phyloP scores from a whole-genome alignment of 2,888 invertebrate species.

The Furcula furcula region DNA sequence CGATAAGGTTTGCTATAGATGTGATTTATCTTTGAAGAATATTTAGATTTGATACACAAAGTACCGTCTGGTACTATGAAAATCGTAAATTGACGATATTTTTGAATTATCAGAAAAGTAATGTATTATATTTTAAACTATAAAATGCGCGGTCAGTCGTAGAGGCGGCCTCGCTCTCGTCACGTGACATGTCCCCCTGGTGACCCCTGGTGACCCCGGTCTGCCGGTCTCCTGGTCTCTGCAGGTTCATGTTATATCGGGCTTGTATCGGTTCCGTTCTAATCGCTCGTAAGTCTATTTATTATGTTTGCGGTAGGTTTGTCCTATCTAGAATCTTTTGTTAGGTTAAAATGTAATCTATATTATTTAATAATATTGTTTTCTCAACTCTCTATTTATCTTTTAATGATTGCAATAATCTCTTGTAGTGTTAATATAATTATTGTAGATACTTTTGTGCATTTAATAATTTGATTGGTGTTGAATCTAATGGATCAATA shows the following conservation, averaged over 20 bases:
- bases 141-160: too few species aligned
- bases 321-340: slow-evolving; percentile 20
- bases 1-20: slow-evolving; percentile 40
- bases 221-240: too few species aligned
- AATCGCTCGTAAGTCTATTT: slow-evolving; percentile 31
- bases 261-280: slow-evolving; percentile 10
- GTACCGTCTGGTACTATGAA: slow-evolving; percentile 25
- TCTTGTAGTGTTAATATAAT: slow-evolving; percentile 32
- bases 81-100: too few species aligned
- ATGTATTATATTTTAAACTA: too few species aligned
- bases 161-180: too few species aligned
- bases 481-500: slow-evolving; percentile 36
- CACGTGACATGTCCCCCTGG: too few species aligned
- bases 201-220: too few species aligned
- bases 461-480: slow-evolving; percentile 42
- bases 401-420: slow-evolving; percentile 35
- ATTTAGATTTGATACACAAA: slow-evolving; percentile 57
- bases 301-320: slow-evolving; percentile 22
- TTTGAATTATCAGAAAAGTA: too few species aligned
- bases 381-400: slow-evolving; percentile 34
- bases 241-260: too few species aligned
- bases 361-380: too few species aligned
- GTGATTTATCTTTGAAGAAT: slow-evolving; percentile 39
- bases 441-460: slow-evolving; percentile 49
- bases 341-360: slow-evolving; percentile 21